Percentiles rank a stretch among this genome's conserved stretches.
These are phyloP conservation scores for Enteromius viviparus DNA, from an alignment of 2,797 vertebrate species.

Conservation along the genomic window DNA sequence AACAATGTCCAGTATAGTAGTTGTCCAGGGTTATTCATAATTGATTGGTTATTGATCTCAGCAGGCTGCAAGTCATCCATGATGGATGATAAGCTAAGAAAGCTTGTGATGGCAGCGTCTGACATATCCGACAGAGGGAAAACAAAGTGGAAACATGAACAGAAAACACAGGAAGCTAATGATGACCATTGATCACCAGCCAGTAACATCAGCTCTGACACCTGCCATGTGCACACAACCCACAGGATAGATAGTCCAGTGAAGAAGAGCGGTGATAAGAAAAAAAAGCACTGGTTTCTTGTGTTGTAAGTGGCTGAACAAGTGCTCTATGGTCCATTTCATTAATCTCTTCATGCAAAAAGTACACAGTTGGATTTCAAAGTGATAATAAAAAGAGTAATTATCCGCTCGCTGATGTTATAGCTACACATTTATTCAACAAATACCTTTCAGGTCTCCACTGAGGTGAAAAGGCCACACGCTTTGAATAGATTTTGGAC, in stretches of 20 bases:
- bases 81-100: slow-evolving; percentile 47
- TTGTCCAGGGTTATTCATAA: slow-evolving; percentile 56
- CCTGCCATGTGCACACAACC: slow-evolving; percentile 1
- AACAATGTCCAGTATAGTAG: slow-evolving; percentile 16
- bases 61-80: slow-evolving; percentile 33
- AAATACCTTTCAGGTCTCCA: slow-evolving; percentile 5
- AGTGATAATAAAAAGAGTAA: slow-evolving; percentile 13
- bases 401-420: neutral
- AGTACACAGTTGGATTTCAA: neutral
- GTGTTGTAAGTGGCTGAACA: neutral
- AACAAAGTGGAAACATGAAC: slow-evolving; percentile 33
- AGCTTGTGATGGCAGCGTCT: slow-evolving; percentile 12
- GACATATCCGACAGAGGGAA: slow-evolving; percentile 35
- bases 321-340: neutral
- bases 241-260: neutral
- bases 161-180: slow-evolving; percentile 52
- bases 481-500: neutral
- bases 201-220: slow-evolving; percentile 31
- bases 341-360: slow-evolving; percentile 12
- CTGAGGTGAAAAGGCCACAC: neutral
- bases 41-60: slow-evolving; percentile 56
- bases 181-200: slow-evolving; percentile 46
- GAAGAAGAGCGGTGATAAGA: slow-evolving; percentile 11
- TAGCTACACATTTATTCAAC: neutral
- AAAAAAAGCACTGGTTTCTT: neutral